A percentile compares a stretch with the other conserved stretches of the same genome.
Conservation (phyloP, 2,797 vertebrate genomes). For the Chelonia mydas region DNA sequence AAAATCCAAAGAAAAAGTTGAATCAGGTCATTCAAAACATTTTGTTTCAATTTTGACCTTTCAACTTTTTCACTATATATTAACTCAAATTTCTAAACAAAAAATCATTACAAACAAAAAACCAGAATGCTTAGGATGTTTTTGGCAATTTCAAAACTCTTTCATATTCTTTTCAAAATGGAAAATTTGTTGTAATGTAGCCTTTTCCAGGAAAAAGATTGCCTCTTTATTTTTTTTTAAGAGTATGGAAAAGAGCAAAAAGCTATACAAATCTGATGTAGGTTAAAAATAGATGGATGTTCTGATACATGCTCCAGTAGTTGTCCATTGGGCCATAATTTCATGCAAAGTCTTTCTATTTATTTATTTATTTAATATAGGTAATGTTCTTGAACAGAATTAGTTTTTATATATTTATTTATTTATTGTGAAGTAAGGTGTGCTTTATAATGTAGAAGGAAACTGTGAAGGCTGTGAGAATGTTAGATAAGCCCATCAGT, state of each 20-base stretch:
- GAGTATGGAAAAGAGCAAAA: neutral
- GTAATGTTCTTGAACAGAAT: neutral
- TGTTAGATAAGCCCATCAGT: neutral
- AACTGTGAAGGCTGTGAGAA: neutral
- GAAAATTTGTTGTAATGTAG: neutral
- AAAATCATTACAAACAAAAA: neutral
- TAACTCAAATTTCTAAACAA: neutral
- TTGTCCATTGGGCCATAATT: neutral
- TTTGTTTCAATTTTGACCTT: neutral
- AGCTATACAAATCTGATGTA: neutral
- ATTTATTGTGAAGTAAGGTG: neutral
- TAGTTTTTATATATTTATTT: neutral
- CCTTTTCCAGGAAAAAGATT: neutral
- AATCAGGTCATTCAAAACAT: neutral
- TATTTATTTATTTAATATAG: neutral
- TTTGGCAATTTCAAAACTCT: neutral
- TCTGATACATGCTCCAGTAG: neutral
- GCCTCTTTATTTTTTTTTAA: neutral
- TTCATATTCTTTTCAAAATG: neutral
- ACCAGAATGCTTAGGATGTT: neutral
- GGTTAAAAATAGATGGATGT: neutral
- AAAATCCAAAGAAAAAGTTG: neutral
- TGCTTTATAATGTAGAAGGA: neutral
- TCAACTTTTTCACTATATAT: neutral
- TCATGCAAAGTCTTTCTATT: neutral